Evolutionary conservation across 1,140 invertebrate species (phyloP).

Genomic region (Bathynomus jamesi): DNA sequence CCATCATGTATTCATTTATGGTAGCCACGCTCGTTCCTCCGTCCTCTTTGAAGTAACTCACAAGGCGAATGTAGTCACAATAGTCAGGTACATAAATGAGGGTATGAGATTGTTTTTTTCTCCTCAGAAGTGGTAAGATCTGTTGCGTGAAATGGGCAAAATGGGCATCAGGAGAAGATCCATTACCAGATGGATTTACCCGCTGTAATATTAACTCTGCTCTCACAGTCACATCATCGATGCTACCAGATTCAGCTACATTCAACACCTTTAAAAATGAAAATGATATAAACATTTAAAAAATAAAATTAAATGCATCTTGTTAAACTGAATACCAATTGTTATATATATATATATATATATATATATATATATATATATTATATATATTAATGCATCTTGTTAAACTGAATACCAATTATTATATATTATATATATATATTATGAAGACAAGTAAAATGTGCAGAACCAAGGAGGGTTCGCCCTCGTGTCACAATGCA

Average conservation of each 20-base stretch:
- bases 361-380: no score
- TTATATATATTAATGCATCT: no score
- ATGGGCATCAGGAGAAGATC: constrained; percentile 63
- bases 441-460: no score
- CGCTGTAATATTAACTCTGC: constrained; percentile 46
- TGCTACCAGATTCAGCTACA: constrained; percentile 8
- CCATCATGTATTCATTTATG: constrained; percentile 73
- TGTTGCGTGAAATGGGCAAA: constrained; percentile 83
- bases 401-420: no score
- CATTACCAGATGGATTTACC: constrained; percentile 59
- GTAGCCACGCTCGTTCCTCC: constrained; percentile 78
- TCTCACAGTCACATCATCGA: constrained; percentile 41
- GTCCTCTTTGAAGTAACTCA: constrained; percentile 79
- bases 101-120: constrained; percentile 71
- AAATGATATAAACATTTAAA: not conserved
- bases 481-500: no score
- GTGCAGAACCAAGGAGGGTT: no score
- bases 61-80: constrained; percentile 84
- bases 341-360: not conserved
- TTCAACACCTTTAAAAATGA: constrained; percentile 15
- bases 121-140: constrained; percentile 72
- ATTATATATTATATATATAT: no score
- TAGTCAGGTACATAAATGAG: constrained; percentile 89
- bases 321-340: no score
- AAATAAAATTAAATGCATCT: no score